These are phyloP conservation scores for Theretra japonica DNA, from an alignment of 2,888 invertebrate species.

Conservation along the genomic window DNA sequence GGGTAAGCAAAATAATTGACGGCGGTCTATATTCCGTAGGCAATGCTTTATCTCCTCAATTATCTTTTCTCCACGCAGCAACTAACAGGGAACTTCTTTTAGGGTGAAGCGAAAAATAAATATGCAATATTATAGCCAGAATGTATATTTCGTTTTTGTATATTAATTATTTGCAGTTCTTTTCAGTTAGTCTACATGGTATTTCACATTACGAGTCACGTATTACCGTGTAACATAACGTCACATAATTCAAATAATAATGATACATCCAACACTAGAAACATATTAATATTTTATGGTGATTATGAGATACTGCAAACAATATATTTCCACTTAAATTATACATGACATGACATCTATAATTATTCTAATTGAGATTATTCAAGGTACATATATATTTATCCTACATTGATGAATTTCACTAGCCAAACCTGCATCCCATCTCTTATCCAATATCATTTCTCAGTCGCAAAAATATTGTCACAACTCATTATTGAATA, in stretches of 20 bases:
- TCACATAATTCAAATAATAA: constrained; percentile 15
- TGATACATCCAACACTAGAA: constrained; percentile 18
- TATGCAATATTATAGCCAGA: constrained; percentile 65
- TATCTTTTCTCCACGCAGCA: too few species aligned
- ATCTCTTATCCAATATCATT: constrained; percentile 37
- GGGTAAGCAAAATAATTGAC: too few species aligned
- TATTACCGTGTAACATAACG: neutral
- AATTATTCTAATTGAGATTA: constrained; percentile 76
- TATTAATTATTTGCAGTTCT: constrained; percentile 82
- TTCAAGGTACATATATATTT: constrained; percentile 70
- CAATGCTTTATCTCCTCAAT: too few species aligned
- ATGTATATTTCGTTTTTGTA: constrained; percentile 78
- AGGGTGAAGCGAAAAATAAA: constrained; percentile 46
- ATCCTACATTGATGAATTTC: constrained; percentile 65
- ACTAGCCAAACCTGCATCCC: constrained; percentile 61
- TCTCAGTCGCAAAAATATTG: constrained; percentile 3
- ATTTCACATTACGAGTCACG: constrained; percentile 33
- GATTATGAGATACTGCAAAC: constrained; percentile 19
- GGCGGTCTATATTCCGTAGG: too few species aligned
- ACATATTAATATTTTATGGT: constrained; percentile 16
- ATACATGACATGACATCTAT: constrained; percentile 33
- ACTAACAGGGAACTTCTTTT: too few species aligned
- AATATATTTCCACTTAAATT: constrained; percentile 9
- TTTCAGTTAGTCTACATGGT: constrained; percentile 65
- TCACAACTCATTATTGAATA: neutral